A percentile compares a stretch with the other conserved stretches of the same genome.
Evolutionary conservation across 1,140 invertebrate genomes (phyloP).

Genomic region (Araneus ventricosus): DNA sequence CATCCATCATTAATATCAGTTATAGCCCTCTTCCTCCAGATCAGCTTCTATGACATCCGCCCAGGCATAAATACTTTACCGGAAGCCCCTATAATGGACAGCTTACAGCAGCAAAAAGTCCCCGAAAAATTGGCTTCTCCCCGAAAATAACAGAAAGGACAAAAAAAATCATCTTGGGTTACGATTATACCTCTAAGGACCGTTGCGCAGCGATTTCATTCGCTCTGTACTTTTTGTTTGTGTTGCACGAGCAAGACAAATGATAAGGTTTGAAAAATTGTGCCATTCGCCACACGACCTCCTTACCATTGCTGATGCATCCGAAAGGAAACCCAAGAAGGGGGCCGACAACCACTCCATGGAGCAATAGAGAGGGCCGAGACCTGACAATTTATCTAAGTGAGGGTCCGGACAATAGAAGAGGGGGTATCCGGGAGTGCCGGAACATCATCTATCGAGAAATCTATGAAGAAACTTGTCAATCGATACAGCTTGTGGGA

Average conservation of each 20-base stretch:
- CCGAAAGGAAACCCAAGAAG: constrained; percentile 21
- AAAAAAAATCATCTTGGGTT: background rate
- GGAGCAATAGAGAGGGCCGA: constrained; percentile 42
- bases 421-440: constrained; percentile 22
- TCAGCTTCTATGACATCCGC: constrained; percentile 42
- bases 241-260: constrained; percentile 55
- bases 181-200: constrained; percentile 37
- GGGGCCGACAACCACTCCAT: background rate
- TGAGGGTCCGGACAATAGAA: constrained; percentile 48
- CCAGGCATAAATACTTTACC: constrained; percentile 55
- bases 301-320: constrained; percentile 42
- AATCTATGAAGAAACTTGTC: constrained; percentile 70
- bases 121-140: background rate
- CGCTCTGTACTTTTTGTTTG: constrained; percentile 31
- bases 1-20: constrained; percentile 49
- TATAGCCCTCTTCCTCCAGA: constrained; percentile 41
- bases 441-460: constrained; percentile 64
- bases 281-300: constrained; percentile 46
- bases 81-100: constrained; percentile 54
- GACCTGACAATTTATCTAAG: constrained; percentile 63
- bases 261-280: constrained; percentile 68
- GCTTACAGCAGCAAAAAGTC: constrained; percentile 8
- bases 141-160: background rate
- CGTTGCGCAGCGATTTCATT: constrained; percentile 47
- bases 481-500: constrained; percentile 56